Evolutionary conservation across 1,140 invertebrate genomes (phyloP), one percentile per base, ranked within the genome.

Genomic region (Physella acuta): DNA sequence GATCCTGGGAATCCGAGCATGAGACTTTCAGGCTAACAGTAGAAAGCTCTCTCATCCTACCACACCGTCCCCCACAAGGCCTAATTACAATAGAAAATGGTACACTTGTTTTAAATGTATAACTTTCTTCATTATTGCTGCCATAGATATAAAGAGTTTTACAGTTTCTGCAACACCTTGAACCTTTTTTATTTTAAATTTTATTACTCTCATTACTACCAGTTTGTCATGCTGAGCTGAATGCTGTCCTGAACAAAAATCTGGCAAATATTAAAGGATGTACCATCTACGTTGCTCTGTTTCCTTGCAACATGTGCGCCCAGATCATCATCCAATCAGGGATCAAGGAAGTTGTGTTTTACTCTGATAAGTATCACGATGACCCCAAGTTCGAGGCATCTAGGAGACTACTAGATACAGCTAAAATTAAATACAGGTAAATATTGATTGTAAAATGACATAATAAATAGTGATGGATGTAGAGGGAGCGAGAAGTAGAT

Each of bases 221-320:
- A 94, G 96, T 98, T 0, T 97, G 95, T 74, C 96, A 99, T 87
- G 96, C 97, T 36, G 97, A 99, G 87, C 88, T 97, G 83, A 99
- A 99, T 88, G 95, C 97, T 16, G 93, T 99, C 70, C 75, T 98
- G 1, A 98, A 98, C 81, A 95, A 92, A 82, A 97, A 94, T 81
- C 87, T 88, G 2, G 85, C 88, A 0, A 89, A 92, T 86, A 83
- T 96, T 0, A 90, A 90, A 76, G 88, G 90, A 71, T 95, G 94
- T 78, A 89, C 87, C 0, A 89, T 98, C 0, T 99, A 95, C 83
- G 92, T 94, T 0, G 90, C 89, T 0, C 82, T 95, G 8, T 98
- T 97, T 84, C 95, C 95, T 0, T 98, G 96, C 80, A 97, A 97
- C 81, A 94, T 97, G 85, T 99, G 96, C 88, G 93, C 95, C 0